Evolutionary conservation across 2,888 invertebrate genomes (phyloP).

Genomic region (Ophion ventricosus): DNA sequence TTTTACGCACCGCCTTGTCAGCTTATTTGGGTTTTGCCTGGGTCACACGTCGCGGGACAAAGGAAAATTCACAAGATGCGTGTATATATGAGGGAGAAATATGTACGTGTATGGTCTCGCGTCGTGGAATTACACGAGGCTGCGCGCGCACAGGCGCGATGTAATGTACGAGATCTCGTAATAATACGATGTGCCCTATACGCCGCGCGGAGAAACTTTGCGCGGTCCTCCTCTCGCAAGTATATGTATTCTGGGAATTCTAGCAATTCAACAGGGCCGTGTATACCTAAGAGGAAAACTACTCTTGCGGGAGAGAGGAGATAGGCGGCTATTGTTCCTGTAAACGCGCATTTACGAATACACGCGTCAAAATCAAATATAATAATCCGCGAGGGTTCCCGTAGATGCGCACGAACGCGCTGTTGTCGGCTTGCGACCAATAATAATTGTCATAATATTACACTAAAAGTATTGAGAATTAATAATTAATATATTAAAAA

Average conservation of each 20-base stretch:
- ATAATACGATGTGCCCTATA: conserved; percentile 56
- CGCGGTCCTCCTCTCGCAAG: conserved; percentile 44
- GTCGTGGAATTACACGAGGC: conserved; percentile 33
- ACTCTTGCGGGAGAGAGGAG: conserved; percentile 42
- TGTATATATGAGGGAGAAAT: not conserved
- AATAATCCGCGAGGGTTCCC: conserved; percentile 11
- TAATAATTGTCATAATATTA: conserved; percentile 4
- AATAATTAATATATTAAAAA: not conserved
- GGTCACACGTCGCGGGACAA: conserved; percentile 55
- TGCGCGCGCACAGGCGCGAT: conserved; percentile 32
- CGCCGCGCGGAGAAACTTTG: conserved; percentile 9
- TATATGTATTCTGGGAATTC: conserved; percentile 66
- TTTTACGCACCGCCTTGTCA: not conserved
- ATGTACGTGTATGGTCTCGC: not conserved
- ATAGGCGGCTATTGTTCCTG: conserved; percentile 65
- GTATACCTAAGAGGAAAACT: conserved; percentile 44
- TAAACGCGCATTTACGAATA: not conserved
- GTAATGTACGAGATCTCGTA: conserved; percentile 58
- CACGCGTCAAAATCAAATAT: conserved; percentile 28
- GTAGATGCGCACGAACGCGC: conserved; percentile 20
- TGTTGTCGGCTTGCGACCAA: conserved; percentile 27
- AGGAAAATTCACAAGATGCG: conserved; percentile 46
- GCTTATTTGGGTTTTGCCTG: not conserved
- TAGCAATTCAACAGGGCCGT: conserved; percentile 56
- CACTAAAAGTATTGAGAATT: not conserved